Evolutionary conservation across 2,888 invertebrate genomes (phyloP), one percentile per base, ranked within the genome.

Genomic region (Drosophila cognata): DNA sequence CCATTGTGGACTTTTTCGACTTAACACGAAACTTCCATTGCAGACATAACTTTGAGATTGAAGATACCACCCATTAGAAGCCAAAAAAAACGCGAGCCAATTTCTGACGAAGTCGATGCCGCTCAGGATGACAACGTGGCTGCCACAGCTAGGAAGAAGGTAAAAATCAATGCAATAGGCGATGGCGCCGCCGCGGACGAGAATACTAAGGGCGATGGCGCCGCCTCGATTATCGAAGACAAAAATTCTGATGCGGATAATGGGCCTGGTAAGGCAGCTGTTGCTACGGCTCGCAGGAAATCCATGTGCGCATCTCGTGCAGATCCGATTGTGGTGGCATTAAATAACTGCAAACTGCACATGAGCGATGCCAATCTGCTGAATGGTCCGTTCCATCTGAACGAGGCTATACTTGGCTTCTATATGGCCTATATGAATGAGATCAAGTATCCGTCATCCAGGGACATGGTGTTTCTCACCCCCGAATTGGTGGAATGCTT

Each of bases 371-470:
- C 98, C 48, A 94, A 96, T 72, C 94, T 98, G 67, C 93, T 99
- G 70, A 94, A 95, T 82, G 96, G 96, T 52, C 95, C 96, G 0
- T 93, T 95, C 89, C 98, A 98, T 98, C 94, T 99, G 36, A 99
- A 98, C 93, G 98, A 99, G 92, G 96, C 96, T 51, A 35, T 84
- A 7, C 16, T 99, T 90, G 97, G 97, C 72, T 98, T 99, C 94
- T 98, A 97, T 93, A 97, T 97, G 92, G 98, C 98, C 94, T 98
- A 97, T 92, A 94, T 98, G 86, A 96, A 96, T 92, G 95, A 95
- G 84, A 94, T 95, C 53, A 93, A 95, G 72, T 97, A 96, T 91
- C 94, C 93, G 89, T 93, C 94, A 59, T 93, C 94, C 77, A 93
- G 92, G 68, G 94, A 95, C 75, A 92, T 98, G 68, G 93, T 97